Percentiles rank a stretch among this genome's conserved stretches.
Conservation (phyloP, 2,888 invertebrate species). For the Tillus elongatus region DNA sequence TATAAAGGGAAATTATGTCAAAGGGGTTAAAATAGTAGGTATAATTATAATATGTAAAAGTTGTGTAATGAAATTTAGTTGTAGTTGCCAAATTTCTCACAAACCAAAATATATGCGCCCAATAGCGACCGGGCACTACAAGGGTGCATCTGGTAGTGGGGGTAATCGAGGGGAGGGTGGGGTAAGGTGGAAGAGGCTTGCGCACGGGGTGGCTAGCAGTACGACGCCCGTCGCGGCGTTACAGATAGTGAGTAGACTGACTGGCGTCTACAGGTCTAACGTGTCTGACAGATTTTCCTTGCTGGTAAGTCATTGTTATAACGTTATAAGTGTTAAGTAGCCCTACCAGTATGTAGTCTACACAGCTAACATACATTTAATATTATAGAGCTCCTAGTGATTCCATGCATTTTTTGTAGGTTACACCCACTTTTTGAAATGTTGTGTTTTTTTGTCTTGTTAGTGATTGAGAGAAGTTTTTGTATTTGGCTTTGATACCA, state of each 20-base stretch:
- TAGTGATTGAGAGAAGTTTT: no score
- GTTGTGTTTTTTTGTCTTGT: no score
- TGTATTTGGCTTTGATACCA: no score
- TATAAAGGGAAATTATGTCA: no score
- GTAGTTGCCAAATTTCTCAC: slow-evolving; percentile 30
- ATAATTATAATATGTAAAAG: no score
- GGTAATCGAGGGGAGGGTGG: slow-evolving; percentile 31
- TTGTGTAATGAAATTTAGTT: slow-evolving; percentile 3
- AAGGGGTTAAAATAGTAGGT: no score
- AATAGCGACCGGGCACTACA: slow-evolving; percentile 27
- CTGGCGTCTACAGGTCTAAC: slow-evolving; percentile 43
- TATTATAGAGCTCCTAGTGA: no score
- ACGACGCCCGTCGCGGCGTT: slow-evolving; percentile 53
- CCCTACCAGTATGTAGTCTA: no score
- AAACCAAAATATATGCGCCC: slow-evolving; percentile 33
- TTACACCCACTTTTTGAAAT: no score
- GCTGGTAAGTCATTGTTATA: slow-evolving; percentile 30
- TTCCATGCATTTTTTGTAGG: no score
- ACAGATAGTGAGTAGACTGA: slow-evolving; percentile 46
- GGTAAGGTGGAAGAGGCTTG: slow-evolving; percentile 42
- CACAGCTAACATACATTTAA: no score
- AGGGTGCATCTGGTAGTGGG: slow-evolving; percentile 36
- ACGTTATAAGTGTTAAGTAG: slow-evolving; percentile 18
- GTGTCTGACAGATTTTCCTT: slow-evolving; percentile 26
- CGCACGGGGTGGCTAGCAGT: slow-evolving; percentile 50